phyloP scores from a whole-genome alignment of 2,113 vertebrate genomes.

The Stercorarius parasiticus region DNA sequence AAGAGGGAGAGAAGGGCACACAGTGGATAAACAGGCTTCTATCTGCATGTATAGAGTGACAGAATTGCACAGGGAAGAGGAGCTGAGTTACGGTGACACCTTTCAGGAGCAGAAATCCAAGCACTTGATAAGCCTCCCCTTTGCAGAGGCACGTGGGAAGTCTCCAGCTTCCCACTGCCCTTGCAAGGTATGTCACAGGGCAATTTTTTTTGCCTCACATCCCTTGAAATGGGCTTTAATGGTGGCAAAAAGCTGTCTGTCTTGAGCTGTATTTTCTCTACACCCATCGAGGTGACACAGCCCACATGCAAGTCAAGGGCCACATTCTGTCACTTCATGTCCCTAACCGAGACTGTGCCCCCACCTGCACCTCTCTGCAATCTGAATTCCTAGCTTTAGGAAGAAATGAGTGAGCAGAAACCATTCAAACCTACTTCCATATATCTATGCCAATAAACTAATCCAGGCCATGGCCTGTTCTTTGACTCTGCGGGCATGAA shows the following conservation, averaged over 20 bases:
- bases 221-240: neutral
- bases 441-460: neutral
- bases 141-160: neutral
- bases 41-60: neutral
- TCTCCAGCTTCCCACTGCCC: neutral
- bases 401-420: neutral
- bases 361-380: neutral
- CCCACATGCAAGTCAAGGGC: neutral
- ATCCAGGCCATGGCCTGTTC: neutral
- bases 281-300: fast-evolving
- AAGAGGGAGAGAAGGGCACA: neutral
- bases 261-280: neutral
- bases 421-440: neutral
- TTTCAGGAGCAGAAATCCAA: neutral
- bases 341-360: neutral
- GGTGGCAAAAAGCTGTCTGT: neutral
- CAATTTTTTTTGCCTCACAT: neutral
- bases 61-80: neutral
- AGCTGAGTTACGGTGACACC: fast-evolving
- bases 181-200: neutral
- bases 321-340: neutral
- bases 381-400: neutral
- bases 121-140: neutral
- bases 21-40: neutral
- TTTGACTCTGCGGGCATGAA: neutral